Percentiles rank a stretch among this genome's conserved stretches.
Evolutionary conservation across 2,113 vertebrate genomes (phyloP).

Genomic region (Boulengeromyrus knoepffleri): DNA sequence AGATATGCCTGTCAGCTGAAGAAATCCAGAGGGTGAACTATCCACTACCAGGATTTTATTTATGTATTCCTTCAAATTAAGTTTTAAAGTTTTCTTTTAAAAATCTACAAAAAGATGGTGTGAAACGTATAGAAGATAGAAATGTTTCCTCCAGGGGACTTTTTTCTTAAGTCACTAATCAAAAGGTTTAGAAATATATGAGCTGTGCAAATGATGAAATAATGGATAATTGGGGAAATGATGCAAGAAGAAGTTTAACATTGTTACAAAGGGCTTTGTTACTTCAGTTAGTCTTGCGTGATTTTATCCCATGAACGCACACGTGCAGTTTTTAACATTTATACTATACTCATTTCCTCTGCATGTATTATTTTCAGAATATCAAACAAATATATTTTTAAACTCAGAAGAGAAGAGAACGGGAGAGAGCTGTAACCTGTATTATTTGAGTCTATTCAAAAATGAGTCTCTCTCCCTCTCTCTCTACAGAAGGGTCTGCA

Average conservation of each 20-base stretch:
- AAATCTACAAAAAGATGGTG: background rate
- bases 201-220: background rate
- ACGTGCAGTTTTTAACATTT: background rate
- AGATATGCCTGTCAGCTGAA: background rate
- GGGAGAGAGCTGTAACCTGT: background rate
- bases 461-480: background rate
- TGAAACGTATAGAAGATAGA: background rate
- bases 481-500: background rate
- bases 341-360: background rate
- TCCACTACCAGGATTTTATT: background rate
- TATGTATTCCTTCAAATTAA: background rate
- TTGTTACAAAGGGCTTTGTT: background rate
- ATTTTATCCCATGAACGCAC: background rate
- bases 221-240: slow-evolving; percentile 1
- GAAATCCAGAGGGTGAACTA: background rate
- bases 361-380: background rate
- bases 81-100: slow-evolving; percentile 15
- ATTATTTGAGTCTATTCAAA: background rate
- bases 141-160: background rate
- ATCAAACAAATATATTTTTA: background rate
- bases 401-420: background rate
- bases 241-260: background rate
- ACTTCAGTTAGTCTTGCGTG: background rate
- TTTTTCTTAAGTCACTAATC: background rate
- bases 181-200: background rate